Conservation (phyloP, 2,888 invertebrate genomes). For the Lamproptera curius region DNA sequence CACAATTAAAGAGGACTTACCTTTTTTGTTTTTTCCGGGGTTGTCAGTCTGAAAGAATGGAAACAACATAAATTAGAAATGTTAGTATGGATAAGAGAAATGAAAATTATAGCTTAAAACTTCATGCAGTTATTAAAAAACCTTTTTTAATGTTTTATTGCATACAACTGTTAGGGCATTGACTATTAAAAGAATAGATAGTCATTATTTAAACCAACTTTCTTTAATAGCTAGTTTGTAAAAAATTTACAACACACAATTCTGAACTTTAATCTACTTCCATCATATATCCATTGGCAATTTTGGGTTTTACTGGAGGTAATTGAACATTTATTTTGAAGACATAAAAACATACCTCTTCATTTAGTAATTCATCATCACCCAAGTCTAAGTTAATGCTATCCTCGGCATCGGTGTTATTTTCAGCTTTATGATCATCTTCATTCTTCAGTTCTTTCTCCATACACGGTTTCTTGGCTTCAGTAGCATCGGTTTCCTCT, state of each 20-base stretch:
- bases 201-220: conserved; percentile 20
- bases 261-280: conserved; percentile 52
- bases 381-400: conserved; percentile 89
- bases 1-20: conserved; percentile 53
- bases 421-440: conserved; percentile 66
- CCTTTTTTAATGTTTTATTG: conserved; percentile 12
- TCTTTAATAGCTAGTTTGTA: conserved; percentile 29
- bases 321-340: conserved; percentile 63
- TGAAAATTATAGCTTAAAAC: no score
- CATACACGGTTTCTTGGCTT: conserved; percentile 58
- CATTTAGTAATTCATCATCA: conserved; percentile 88
- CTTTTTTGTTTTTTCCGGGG: conserved; percentile 74
- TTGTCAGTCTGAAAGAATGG: conserved; percentile 74
- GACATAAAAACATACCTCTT: conserved; percentile 83
- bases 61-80: background rate
- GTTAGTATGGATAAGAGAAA: background rate
- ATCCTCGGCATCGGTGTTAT: conserved; percentile 85
- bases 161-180: conserved; percentile 38
- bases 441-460: conserved; percentile 53
- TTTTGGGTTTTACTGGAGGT: conserved; percentile 40
- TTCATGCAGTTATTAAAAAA: background rate
- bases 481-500: conserved; percentile 52
- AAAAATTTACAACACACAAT: conserved; percentile 22
- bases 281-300: conserved; percentile 58
- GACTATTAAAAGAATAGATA: conserved; percentile 48